phyloP scores from a whole-genome alignment of 2,888 invertebrate genomes.

The Proisotoma minuta region DNA sequence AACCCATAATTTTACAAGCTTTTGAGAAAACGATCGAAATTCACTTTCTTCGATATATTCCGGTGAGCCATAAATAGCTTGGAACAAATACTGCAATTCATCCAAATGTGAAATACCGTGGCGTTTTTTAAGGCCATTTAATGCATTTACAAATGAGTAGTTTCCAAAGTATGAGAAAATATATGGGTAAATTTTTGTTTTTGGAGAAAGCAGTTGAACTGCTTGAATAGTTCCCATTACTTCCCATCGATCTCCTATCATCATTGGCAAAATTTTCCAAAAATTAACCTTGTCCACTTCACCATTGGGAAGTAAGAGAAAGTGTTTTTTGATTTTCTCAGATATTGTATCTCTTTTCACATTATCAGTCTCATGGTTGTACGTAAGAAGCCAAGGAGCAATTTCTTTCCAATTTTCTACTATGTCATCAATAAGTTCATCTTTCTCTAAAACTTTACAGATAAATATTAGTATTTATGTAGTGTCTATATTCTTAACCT shows the following conservation, averaged over 20 bases:
- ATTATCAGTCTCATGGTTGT: not conserved
- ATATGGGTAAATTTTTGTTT: not conserved
- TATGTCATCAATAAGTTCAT: not conserved
- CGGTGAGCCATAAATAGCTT: constrained; percentile 14
- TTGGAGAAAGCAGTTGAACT: not conserved
- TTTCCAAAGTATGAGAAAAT: not conserved
- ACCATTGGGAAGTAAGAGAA: not conserved
- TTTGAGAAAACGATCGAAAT: constrained; percentile 14
- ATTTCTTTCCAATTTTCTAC: not conserved
- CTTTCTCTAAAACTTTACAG: not conserved
- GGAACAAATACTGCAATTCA: constrained; percentile 22
- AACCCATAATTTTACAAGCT: constrained; percentile 21
- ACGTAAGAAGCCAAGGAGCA: not conserved
- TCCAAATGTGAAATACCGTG: not conserved
- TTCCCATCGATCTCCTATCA: not conserved
- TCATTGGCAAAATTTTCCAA: not conserved
- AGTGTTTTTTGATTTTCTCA: not conserved
- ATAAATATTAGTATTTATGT: too few species aligned
- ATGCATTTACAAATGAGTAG: not conserved
- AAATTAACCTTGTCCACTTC: not conserved
- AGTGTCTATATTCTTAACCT: too few species aligned
- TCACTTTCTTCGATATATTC: constrained; percentile 18
- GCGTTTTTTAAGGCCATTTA: not conserved
- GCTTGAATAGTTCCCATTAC: not conserved
- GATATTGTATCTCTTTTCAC: not conserved